These are phyloP conservation scores for Mimumesa dahlbomi DNA, from an alignment of 2,888 invertebrate species.

Conservation along the genomic window DNA sequence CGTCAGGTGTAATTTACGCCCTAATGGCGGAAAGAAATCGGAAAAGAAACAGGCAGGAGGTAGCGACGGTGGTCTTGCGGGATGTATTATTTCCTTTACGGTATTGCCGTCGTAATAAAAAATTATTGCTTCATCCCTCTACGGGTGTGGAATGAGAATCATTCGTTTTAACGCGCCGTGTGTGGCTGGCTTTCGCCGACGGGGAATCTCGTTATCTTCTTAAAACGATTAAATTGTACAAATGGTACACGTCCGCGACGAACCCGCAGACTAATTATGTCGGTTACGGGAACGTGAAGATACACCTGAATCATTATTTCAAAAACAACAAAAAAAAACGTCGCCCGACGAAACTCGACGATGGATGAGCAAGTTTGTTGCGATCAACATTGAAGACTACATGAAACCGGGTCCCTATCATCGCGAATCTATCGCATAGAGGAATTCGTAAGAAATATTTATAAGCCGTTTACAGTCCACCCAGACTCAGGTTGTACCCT, in stretches of 20 bases:
- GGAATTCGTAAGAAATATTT: conserved; percentile 2
- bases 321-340: too few relatives aligned
- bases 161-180: conserved; percentile 20
- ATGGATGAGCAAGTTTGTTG: too few relatives aligned
- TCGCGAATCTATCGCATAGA: background rate
- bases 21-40: too few relatives aligned
- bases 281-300: too few relatives aligned
- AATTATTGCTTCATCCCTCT: conserved; percentile 23
- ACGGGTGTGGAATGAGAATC: conserved; percentile 35
- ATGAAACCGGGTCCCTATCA: background rate
- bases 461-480: too few relatives aligned
- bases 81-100: conserved; percentile 31
- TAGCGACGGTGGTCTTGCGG: conserved; percentile 3
- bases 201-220: background rate
- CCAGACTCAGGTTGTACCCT: too few relatives aligned
- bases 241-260: background rate
- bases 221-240: conserved; percentile 6
- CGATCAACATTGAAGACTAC: background rate
- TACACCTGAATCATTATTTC: too few relatives aligned
- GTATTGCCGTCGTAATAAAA: conserved; percentile 28
- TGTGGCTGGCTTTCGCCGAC: conserved; percentile 13
- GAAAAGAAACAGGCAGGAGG: background rate
- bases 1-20: too few relatives aligned
- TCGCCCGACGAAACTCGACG: too few relatives aligned
- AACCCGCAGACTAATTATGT: too few relatives aligned